Percentiles rank a stretch among this genome's conserved stretches.
phyloP scores from a whole-genome alignment of 2,888 invertebrate species.

The Caenorhabditis sp. region DNA sequence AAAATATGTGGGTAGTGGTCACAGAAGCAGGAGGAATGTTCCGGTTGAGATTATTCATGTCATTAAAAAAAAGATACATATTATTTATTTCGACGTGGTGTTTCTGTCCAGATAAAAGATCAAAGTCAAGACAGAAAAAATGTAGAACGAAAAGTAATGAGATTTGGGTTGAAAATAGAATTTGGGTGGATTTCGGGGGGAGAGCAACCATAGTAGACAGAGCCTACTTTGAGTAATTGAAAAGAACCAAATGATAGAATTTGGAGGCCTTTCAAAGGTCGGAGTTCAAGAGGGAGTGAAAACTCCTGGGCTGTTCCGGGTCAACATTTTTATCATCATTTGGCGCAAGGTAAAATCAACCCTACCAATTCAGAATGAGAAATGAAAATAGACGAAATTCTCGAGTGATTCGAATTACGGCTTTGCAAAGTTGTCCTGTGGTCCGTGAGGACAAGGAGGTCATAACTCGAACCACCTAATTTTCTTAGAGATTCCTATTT shows the following conservation, averaged over 20 bases:
- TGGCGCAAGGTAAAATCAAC: too few species aligned
- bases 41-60: slow-evolving; percentile 37
- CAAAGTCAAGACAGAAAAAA: background rate
- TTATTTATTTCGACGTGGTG: slow-evolving; percentile 12
- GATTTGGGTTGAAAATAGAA: slow-evolving; percentile 1
- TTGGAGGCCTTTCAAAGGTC: too few species aligned
- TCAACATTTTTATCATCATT: too few species aligned
- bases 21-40: slow-evolving; percentile 3
- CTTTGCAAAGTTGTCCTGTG: too few species aligned
- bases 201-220: slow-evolving; percentile 1
- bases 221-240: background rate
- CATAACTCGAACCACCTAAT: too few species aligned
- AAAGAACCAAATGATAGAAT: background rate
- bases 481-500: too few species aligned
- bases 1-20: background rate
- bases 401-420: too few species aligned
- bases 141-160: slow-evolving; percentile 4
- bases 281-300: too few species aligned
- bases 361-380: too few species aligned
- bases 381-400: too few species aligned
- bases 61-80: background rate
- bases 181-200: background rate
- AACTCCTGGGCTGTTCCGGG: too few species aligned
- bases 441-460: too few species aligned
- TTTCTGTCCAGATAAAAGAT: slow-evolving; percentile 18